phyloP scores from a whole-genome alignment of 2,888 invertebrate species.

The Cantharis rufa region DNA sequence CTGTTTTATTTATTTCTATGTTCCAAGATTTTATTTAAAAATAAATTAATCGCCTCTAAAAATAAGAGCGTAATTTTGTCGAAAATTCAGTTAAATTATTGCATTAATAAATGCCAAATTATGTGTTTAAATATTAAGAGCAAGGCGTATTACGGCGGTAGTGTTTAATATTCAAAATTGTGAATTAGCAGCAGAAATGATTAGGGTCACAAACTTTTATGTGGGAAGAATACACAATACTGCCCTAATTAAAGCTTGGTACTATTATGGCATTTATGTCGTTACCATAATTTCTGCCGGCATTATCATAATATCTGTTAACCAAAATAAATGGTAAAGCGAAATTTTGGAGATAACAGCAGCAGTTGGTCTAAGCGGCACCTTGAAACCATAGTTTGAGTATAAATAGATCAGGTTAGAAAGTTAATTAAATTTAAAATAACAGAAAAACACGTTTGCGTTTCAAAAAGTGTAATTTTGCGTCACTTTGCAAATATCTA shows the following conservation, averaged over 20 bases:
- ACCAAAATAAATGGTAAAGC: neutral
- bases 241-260: neutral
- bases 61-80: neutral
- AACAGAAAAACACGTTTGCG: neutral
- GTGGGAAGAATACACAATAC: neutral
- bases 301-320: neutral
- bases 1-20: neutral
- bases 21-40: neutral
- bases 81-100: neutral
- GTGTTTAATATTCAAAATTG: neutral
- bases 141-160: neutral
- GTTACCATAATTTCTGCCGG: neutral
- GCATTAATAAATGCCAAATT: neutral
- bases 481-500: conserved; percentile 14
- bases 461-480: neutral
- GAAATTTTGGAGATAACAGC: neutral
- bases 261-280: neutral
- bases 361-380: neutral
- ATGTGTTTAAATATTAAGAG: neutral
- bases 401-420: neutral
- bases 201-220: neutral
- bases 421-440: neutral
- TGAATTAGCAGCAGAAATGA: neutral
- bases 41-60: neutral
- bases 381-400: neutral